Percentiles rank a stretch among this genome's conserved stretches.
phyloP scores from a whole-genome alignment of 2,113 vertebrate species.

The Dryoscopus gambensis region DNA sequence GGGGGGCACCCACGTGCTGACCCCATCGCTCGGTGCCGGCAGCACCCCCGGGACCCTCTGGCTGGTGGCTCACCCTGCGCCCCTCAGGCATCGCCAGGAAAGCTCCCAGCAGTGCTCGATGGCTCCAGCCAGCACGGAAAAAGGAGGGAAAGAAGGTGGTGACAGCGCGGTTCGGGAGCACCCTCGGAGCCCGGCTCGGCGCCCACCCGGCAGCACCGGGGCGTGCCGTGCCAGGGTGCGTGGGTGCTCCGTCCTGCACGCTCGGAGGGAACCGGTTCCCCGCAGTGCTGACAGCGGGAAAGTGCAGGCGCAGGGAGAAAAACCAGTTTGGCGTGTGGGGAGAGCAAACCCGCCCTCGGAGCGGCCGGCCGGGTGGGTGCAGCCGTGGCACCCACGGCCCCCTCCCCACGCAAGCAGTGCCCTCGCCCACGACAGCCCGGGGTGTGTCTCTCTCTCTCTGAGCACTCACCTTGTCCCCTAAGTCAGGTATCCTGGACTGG shows the following conservation, averaged over 20 bases:
- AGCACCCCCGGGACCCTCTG: neutral
- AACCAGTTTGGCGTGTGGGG: slow-evolving; percentile 33
- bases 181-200: rapidly evolving
- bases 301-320: neutral
- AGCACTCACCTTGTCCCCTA: neutral
- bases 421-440: rapidly evolving
- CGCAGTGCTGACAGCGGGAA: neutral
- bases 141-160: rapidly evolving
- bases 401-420: neutral
- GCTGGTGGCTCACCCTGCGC: rapidly evolving
- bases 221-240: neutral
- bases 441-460: rapidly evolving
- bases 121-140: neutral
- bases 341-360: neutral
- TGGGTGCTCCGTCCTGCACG: neutral
- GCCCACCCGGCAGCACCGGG: neutral
- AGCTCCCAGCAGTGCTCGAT: rapidly evolving
- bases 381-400: neutral
- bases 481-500: rapidly evolving
- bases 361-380: neutral
- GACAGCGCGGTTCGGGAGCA: neutral
- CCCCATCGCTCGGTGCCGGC: neutral
- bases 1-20: neutral
- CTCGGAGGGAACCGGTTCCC: neutral
- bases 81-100: neutral